phyloP scores from a whole-genome alignment of 2,113 vertebrate genomes.

The Mixornis gularis region DNA sequence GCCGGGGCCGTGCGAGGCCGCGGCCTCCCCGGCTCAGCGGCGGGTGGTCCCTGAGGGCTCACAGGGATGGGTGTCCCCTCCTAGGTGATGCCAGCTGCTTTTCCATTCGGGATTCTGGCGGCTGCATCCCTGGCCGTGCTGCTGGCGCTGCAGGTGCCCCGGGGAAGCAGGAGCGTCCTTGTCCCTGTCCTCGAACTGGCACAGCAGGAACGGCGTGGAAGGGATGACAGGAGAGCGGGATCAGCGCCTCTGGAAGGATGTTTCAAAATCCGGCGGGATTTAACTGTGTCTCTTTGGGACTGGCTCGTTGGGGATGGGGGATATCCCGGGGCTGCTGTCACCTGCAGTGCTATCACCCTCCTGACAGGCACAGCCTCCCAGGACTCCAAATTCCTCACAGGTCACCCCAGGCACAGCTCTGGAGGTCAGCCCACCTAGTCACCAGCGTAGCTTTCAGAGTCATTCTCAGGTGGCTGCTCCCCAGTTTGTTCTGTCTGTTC shows the following conservation, averaged over 20 bases:
- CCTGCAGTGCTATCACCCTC: neutral
- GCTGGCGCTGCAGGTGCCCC: neutral
- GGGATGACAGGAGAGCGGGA: neutral
- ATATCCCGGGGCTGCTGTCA: neutral
- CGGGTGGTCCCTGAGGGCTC: too few species aligned
- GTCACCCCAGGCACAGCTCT: neutral
- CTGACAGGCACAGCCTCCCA: accelerated
- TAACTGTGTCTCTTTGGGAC: accelerated
- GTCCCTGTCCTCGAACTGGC: neutral
- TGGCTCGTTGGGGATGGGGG: accelerated
- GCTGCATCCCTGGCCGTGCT: accelerated
- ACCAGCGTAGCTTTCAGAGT: neutral
- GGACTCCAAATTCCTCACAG: neutral
- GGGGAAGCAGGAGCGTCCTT: neutral
- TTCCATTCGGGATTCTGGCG: neutral
- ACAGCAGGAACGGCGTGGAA: accelerated
- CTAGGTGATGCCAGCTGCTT: neutral
- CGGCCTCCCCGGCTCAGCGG: neutral
- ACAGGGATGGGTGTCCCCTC: accelerated
- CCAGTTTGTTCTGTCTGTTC: neutral
- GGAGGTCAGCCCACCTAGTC: neutral
- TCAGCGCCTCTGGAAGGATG: neutral
- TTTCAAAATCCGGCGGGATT: neutral
- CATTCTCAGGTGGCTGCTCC: neutral
- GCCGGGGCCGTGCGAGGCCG: neutral